phyloP scores from a whole-genome alignment of 1,140 invertebrate genomes.

The Drosophila ambigua region DNA sequence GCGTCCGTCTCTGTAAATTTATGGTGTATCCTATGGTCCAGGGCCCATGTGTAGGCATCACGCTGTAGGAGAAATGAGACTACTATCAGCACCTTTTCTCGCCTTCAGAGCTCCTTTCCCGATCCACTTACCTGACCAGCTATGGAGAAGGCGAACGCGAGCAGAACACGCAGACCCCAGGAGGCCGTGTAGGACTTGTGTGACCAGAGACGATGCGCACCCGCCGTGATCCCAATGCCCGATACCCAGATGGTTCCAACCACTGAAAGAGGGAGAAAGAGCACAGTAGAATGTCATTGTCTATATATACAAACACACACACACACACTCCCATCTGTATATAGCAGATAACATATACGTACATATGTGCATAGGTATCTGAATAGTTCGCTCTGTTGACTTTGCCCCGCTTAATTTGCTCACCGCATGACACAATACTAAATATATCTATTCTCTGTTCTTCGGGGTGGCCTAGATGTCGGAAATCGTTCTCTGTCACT shows the following conservation, averaged over 20 bases:
- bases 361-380: not conserved
- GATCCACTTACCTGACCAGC: constrained; percentile 87
- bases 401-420: constrained; percentile 56
- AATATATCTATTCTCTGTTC: constrained; percentile 36
- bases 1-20: constrained; percentile 93
- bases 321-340: not conserved
- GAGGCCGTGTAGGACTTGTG: constrained; percentile 93
- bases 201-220: constrained; percentile 93
- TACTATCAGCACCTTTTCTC: no score
- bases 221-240: constrained; percentile 91
- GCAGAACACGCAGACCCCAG: constrained; percentile 88
- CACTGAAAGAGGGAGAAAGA: constrained; percentile 84
- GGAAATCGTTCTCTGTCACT: constrained; percentile 23
- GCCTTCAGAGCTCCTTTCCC: no score
- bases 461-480: constrained; percentile 38
- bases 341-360: no score
- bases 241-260: constrained; percentile 84
- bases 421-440: constrained; percentile 64
- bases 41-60: constrained; percentile 90
- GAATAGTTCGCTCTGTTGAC: constrained; percentile 23
- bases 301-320: not conserved
- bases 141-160: constrained; percentile 88
- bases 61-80: constrained; percentile 83
- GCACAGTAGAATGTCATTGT: constrained; percentile 34
- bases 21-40: constrained; percentile 93